phyloP scores from a whole-genome alignment of 2,797 vertebrate genomes.

The Melanogrammus aeglefinus region DNA sequence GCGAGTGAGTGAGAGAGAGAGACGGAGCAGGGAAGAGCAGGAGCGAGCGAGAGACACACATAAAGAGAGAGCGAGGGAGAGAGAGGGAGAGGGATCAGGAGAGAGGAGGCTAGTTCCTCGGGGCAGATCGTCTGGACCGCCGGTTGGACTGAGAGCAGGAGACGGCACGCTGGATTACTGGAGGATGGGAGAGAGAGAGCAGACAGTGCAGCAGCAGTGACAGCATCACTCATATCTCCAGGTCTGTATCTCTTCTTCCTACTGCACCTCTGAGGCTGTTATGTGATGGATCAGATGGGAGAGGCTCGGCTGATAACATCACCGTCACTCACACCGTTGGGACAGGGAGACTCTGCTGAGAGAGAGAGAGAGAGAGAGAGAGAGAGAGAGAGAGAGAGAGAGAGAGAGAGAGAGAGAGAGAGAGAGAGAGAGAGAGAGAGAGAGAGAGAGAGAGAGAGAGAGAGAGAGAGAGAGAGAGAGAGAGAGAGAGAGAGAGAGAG shows the following conservation, averaged over 20 bases:
- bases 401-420: neutral
- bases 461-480: neutral
- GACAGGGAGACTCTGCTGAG: too few species aligned
- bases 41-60: neutral
- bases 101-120: slow-evolving; percentile 29
- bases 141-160: slow-evolving; percentile 46
- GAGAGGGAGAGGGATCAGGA: neutral
- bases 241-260: slow-evolving; percentile 48
- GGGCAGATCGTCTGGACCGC: slow-evolving; percentile 50
- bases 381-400: neutral
- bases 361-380: neutral
- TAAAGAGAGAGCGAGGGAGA: neutral
- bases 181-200: slow-evolving; percentile 42
- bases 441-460: neutral
- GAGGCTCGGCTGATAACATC: neutral
- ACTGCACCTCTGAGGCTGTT: neutral
- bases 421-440: neutral
- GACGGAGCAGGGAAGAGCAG: neutral
- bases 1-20: neutral
- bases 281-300: neutral
- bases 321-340: neutral
- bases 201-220: slow-evolving; percentile 23
- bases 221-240: slow-evolving; percentile 23
- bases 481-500: neutral
- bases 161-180: slow-evolving; percentile 58